Evolutionary conservation across 2,113 vertebrate genomes (phyloP).

Genomic region (Galemys pyrenaicus): DNA sequence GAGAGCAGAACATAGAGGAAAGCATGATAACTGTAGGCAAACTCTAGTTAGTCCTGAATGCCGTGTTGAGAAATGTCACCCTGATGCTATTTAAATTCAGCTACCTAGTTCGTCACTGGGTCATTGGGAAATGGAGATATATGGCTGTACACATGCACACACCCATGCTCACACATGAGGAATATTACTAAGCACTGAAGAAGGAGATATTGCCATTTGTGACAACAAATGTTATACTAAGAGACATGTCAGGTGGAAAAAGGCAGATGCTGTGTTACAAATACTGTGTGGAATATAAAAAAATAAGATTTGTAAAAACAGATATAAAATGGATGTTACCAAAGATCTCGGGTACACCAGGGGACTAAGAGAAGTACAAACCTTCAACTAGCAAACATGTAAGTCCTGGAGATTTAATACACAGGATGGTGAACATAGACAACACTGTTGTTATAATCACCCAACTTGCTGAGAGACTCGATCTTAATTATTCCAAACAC

Average conservation of each 20-base stretch:
- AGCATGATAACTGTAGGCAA: neutral
- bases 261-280: neutral
- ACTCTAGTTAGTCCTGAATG: neutral
- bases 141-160: too few relatives aligned
- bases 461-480: neutral
- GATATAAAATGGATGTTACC: neutral
- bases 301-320: neutral
- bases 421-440: neutral
- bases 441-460: neutral
- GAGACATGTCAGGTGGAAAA: neutral
- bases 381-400: neutral
- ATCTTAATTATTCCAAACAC: neutral
- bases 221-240: neutral
- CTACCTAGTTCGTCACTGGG: neutral
- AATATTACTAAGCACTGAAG: neutral
- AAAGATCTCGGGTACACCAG: accelerated
- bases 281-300: neutral
- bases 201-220: neutral
- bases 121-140: neutral
- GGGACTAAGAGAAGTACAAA: neutral
- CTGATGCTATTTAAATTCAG: neutral
- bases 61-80: neutral
- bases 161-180: too few relatives aligned
- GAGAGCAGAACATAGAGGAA: neutral
- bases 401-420: neutral